Base-by-base conservation (phyloP, 2,888 invertebrate species). In the Oligia strigilis region DNA sequence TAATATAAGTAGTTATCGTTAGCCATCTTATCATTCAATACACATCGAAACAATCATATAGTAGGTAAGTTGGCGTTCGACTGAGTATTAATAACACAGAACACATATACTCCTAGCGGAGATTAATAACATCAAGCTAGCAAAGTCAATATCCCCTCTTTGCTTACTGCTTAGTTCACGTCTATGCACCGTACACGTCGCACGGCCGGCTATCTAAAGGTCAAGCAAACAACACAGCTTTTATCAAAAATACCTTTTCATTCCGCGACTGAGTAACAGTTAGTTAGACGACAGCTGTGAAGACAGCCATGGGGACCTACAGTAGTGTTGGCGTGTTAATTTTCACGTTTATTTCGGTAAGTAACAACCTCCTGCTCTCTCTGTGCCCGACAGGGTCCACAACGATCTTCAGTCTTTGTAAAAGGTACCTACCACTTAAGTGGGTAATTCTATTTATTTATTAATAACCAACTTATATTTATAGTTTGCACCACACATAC, bases 311-410 rank as follows among this genome's bases (percentile, higher is more conserved):
- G 84, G 83, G 29, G 40, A 14, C 58, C 1, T 46, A 19, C 4
- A 13, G 19, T n/a, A 6, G 75, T 86, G 67, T 66, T 36, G 43
- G 52, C 0, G 72, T 76, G 55, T 64, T 79, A 0, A 29, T 87
- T 67, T 52, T 64, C 13, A 36, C 65, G 1, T 71, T 4, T 65
- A 29, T 80, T n/a, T 80, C 80, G 87, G 87, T 84, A 36, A 72
- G 72, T 65, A 23, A 58, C 9, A 23, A 58, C 58, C 23, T 23
- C 23, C 6, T 23, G 23, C 58, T 58, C 9, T 23, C 9, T 23
- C 23, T 23, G 58, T 58, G 58, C 58, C 23, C 58, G 23, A 58
- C 58, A 23, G 1, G 2, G 23, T 9, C 9, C 3, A 58, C 19
- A 58, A 58, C 3, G 9, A 58, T 3, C 49, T 13, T 49, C 13